Base-by-base conservation (phyloP, 2,113 vertebrate species). In the Illadopsis cleaveri region DNA sequence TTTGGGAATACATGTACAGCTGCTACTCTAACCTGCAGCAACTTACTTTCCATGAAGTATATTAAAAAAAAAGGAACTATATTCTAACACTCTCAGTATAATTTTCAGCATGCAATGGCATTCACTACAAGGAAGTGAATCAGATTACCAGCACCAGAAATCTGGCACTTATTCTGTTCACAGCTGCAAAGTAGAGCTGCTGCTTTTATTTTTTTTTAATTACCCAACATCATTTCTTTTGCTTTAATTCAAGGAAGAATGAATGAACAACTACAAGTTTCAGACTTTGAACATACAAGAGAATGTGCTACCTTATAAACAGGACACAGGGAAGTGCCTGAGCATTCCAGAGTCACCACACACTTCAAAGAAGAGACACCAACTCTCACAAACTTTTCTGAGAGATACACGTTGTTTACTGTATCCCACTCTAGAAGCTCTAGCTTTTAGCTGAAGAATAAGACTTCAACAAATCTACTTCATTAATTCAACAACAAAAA, bases 301-400 rank as follows among this genome's bases (percentile, higher is more conserved):
- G 13, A 81, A 83, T 0, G 0, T 13, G 11, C 33, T 60, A 18
- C 27, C 35, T 62, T 47, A 35, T 4, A 28, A 75, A 78, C 27
- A 79, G 21, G 12, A 44, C 20, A 73, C 5, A 19, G 1, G 9
- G 24, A 24, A n/a, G 10, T 40, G 22, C 11, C 25, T 11, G 4
- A 2, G 5, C 44, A 57, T 61, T 70, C 35, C 68, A 56, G 33
- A 56, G 35, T 19, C 47, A 69, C 10, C 20, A 20, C 22, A 16
- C 1, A 1, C 14, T 75, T 73, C 2, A 2, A 65, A 51, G 10
- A 66, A 60, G 19, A 71, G 27, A 71, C 17, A 56, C 1, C 1
- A 3, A 61, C 15, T 42, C 16, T 25, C 51, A 50, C 12, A 42
- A 24, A 38, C 8, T 37, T 44, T 31, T 57, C 64, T 33, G 11